Conservation (phyloP, 2,888 invertebrate species). For the Hypomecis punctinalis region DNA sequence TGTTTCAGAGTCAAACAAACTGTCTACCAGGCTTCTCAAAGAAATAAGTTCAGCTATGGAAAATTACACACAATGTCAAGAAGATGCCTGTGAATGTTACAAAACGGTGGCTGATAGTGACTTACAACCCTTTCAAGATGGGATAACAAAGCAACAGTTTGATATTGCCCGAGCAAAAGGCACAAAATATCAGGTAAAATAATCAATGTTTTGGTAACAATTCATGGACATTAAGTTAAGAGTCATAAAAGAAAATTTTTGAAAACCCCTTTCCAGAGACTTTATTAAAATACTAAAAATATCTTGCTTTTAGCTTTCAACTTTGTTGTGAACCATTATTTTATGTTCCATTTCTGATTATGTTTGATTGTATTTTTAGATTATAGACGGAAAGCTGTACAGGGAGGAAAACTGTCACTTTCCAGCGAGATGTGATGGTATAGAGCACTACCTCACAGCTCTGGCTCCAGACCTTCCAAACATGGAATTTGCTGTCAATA, state of each 20-base stretch:
- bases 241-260: no score
- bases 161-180: conserved; percentile 79
- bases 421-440: conserved; percentile 95
- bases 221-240: no score
- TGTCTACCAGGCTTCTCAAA: conserved; percentile 66
- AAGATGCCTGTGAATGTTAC: conserved; percentile 87
- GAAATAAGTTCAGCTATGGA: conserved; percentile 80
- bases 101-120: conserved; percentile 87
- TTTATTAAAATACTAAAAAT: no score
- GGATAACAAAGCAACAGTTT: conserved; percentile 89
- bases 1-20: conserved; percentile 78
- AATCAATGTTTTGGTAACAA: neutral
- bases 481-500: conserved; percentile 94
- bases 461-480: conserved; percentile 89
- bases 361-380: conserved; percentile 86
- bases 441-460: conserved; percentile 93
- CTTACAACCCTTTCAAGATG: conserved; percentile 88
- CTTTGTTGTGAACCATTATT: neutral
- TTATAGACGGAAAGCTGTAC: conserved; percentile 92
- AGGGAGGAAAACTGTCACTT: conserved; percentile 95
- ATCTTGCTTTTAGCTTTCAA: neutral
- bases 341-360: neutral
- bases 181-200: conserved; percentile 75
- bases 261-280: no score
- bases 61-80: conserved; percentile 83